Base-by-base conservation (phyloP, 2,113 vertebrate species). In the Centropus unirufus region DNA sequence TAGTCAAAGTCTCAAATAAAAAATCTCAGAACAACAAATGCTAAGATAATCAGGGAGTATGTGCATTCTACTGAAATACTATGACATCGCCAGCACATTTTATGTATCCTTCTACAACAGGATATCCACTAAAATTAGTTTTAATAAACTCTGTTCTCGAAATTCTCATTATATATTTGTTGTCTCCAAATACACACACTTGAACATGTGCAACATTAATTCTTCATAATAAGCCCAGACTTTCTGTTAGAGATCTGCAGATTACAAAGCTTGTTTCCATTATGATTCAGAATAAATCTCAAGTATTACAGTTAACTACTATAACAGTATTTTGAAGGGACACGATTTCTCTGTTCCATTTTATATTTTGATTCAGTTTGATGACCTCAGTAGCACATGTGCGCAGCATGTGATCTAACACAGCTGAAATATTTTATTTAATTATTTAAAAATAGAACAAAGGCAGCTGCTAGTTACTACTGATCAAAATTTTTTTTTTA, bases 391-490 rank as follows among this genome's bases (percentile, higher is more conserved):
- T 47, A 85, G 75, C 40, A 94, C 52, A 84, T 64, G 73, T 91
- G 62, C 90, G 63, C 9, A 84, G 77, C 87, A 73, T 57, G 82
- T 69, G 74, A 95, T 61, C 90, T 78, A 92, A 87, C 36, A 87
- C 78, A 64, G 84, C 49, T 58, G 36, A 93, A 96, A 93, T 68
- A 87, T 84, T 83, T 88, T 93, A 85, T 90, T 94, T 91, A 92
- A 87, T 92, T 85, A 77, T 77, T 94, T 96, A 59, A 92, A 96
- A 96, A 96, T 95, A 93, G 92, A 90, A 88, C 68, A 93, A 95
- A 94, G 68, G 92, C 90, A 93, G 93, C 90, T 97, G 93, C 55
- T 90, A 83, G 75, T 80, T 83, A 83, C 59, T 83, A 86, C 59
- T 34, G 51, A 90, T 80, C 49, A 77, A 83, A 90, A 93, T 83